A percentile compares a stretch with the other conserved stretches of the same genome.
phyloP scores from a whole-genome alignment of 2,797 vertebrate genomes.

The Emydoidea blandingii region DNA sequence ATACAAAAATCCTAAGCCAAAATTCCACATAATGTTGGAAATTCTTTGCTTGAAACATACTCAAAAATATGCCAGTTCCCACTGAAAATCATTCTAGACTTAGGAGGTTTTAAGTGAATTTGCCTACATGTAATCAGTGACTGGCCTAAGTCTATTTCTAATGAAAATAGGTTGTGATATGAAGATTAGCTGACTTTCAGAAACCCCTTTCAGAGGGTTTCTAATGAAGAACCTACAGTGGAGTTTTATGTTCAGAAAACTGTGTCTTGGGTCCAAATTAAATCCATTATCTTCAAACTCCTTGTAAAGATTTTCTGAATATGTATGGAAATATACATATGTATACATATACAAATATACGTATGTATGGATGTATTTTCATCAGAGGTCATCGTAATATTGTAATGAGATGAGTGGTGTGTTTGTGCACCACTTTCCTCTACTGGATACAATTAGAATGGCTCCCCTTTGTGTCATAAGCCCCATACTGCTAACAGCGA shows the following conservation, averaged over 20 bases:
- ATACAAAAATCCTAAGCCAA: background rate
- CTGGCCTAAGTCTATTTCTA: background rate
- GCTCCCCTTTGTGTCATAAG: rapidly evolving
- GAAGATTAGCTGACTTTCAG: background rate
- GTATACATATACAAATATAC: background rate
- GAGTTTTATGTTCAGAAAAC: background rate
- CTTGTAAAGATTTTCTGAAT: background rate
- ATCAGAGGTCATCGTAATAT: rapidly evolving
- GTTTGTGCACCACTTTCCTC: background rate
- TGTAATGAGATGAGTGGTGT: background rate
- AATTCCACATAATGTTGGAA: conserved; percentile 54
- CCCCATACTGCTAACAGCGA: background rate
- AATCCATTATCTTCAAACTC: background rate
- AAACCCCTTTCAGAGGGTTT: background rate
- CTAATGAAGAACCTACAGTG: background rate
- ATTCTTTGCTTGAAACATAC: conserved; percentile 63
- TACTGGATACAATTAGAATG: background rate
- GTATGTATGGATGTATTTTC: background rate
- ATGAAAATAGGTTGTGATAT: background rate
- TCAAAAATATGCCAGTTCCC: conserved; percentile 44
- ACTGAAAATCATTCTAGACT: conserved; percentile 43
- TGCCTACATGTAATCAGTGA: conserved; percentile 1
- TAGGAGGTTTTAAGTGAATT: conserved; percentile 50
- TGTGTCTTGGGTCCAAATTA: background rate
- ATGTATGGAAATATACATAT: background rate